Conservation (phyloP, 2,113 vertebrate genomes). For the Rhinolophus ferrumequinum region DNA sequence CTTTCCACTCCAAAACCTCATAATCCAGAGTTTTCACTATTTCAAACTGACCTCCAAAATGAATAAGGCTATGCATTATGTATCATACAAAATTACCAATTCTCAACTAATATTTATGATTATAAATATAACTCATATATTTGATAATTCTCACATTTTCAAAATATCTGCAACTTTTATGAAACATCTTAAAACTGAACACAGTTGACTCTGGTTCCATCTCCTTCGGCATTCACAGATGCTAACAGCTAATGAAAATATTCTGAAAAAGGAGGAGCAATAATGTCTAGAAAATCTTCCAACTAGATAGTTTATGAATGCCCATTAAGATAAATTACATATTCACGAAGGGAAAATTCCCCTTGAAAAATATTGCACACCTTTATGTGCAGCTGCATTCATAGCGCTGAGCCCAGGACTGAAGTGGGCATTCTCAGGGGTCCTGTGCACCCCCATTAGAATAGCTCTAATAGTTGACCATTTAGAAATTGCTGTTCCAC, state of each 20-base stretch:
- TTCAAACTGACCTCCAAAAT: not conserved
- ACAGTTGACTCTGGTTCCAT: not conserved
- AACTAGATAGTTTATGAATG: not conserved
- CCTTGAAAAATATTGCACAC: too few relatives aligned
- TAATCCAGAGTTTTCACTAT: not conserved
- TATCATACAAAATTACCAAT: not conserved
- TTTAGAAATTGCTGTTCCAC: not conserved
- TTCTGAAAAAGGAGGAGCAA: not conserved
- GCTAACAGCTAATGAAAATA: not conserved
- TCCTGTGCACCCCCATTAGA: not conserved
- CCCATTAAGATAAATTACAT: not conserved
- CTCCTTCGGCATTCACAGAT: not conserved
- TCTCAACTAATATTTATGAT: not conserved
- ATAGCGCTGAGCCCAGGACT: not conserved
- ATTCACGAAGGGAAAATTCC: not conserved
- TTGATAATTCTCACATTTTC: not conserved
- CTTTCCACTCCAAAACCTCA: not conserved
- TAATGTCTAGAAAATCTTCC: not conserved
- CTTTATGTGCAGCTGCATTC: not conserved
- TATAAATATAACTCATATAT: not conserved
- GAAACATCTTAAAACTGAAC: not conserved
- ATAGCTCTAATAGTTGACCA: rapidly evolving
- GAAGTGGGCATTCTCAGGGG: not conserved
- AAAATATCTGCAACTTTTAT: not conserved
- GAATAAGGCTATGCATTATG: not conserved